These are phyloP conservation scores for Spicauda simplicius DNA, from an alignment of 2,888 invertebrate genomes.

Conservation along the genomic window DNA sequence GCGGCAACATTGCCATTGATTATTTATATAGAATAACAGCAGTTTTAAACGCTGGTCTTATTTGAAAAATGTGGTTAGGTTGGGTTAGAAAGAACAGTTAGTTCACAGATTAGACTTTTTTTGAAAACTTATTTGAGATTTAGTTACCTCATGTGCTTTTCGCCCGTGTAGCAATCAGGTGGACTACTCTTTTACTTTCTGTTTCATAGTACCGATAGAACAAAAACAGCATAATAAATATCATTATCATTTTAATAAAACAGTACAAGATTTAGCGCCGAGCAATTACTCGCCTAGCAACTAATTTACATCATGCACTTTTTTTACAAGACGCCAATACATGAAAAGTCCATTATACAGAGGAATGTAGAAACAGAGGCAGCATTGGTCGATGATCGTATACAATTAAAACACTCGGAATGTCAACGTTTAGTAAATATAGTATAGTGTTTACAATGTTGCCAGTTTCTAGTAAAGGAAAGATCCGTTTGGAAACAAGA, in stretches of 20 bases:
- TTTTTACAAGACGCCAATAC: conserved; percentile 40
- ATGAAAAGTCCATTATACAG: conserved; percentile 38
- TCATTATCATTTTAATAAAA: conserved; percentile 11
- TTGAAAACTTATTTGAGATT: too few species aligned
- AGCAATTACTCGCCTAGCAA: conserved; percentile 26
- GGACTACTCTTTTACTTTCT: too few species aligned
- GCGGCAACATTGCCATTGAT: too few species aligned
- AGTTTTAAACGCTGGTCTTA: too few species aligned
- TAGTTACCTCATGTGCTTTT: too few species aligned
- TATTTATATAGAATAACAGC: too few species aligned
- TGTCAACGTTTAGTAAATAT: conserved; percentile 40
- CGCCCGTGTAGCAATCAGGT: too few species aligned
- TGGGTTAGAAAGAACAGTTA: too few species aligned
- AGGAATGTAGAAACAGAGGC: conserved; percentile 47
- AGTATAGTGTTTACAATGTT: conserved; percentile 25
- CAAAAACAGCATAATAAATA: background rate
- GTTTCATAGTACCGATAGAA: background rate
- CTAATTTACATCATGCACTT: conserved; percentile 12
- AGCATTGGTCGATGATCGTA: conserved; percentile 47
- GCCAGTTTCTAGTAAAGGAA: conserved; percentile 17
- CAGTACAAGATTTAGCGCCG: conserved; percentile 12
- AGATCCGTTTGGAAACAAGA: background rate
- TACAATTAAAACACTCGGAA: conserved; percentile 52
- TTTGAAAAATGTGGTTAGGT: too few species aligned
- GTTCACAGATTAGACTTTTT: too few species aligned